phyloP scores from a whole-genome alignment of 37 sponge, comb jelly and placozoan genomes.

The Ianthella basta region DNA sequence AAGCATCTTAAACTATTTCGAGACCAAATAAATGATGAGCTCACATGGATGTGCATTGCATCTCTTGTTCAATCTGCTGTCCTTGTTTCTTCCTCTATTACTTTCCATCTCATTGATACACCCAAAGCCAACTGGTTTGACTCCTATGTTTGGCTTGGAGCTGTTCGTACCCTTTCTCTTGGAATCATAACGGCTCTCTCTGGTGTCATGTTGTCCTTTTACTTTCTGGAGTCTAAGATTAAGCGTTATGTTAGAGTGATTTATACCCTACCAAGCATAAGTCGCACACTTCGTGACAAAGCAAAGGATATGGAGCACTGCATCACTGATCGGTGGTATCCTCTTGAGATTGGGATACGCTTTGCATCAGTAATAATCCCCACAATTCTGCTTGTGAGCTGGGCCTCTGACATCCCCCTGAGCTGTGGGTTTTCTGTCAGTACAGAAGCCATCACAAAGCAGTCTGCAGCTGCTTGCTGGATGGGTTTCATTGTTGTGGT shows the following conservation, averaged over 20 bases:
- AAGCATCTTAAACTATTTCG: background rate
- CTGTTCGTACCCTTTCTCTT: background rate
- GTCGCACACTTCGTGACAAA: background rate
- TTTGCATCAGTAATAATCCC: background rate
- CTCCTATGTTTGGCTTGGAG: background rate
- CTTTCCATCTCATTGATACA: background rate
- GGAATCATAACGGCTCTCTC: background rate
- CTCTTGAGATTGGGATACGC: background rate
- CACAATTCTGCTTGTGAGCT: background rate
- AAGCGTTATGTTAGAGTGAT: background rate
- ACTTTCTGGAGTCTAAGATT: background rate
- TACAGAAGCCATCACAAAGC: background rate
- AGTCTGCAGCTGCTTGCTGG: slow-evolving; percentile 15
- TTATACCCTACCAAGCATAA: background rate
- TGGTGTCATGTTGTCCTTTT: slow-evolving; percentile 9
- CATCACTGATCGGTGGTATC: slow-evolving; percentile 23
- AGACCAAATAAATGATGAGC: background rate
- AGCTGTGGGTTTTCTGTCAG: slow-evolving; percentile 15
- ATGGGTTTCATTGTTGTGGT: background rate
- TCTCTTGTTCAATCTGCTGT: background rate
- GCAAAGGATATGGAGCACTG: background rate
- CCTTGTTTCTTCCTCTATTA: background rate
- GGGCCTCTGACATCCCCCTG: slow-evolving; percentile 3
- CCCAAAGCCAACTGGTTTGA: background rate
- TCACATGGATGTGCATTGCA: background rate